Base-by-base conservation (phyloP, 92 coral and sea anemone genomes). In the Palythoa heliodiscus region DNA sequence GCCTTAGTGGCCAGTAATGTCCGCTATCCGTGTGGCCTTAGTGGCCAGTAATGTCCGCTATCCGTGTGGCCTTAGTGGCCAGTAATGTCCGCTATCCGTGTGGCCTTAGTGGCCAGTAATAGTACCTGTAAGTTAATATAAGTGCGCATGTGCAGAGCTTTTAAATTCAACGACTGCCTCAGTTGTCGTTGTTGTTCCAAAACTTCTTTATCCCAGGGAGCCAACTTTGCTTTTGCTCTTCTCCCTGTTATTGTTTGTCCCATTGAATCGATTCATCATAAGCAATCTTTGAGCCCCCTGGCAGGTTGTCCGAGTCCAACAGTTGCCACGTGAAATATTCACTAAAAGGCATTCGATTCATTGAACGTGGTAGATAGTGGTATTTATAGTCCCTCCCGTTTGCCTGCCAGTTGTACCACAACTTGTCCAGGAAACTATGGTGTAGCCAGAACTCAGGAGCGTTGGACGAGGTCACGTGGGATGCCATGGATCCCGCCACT, bases 391-490 rank as follows among this genome's bases (percentile, higher is more conserved):
- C 66, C 15, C 79, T 73, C 0, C 93, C 88, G 73, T 76, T 84
- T 17, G 73, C 48, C 85, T 95, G 98, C 94, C 92, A 94, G 76
- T 87, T 83, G 76, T 86, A 66, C 98, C 98, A 95, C 38, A 95
- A 83, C 69, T 92, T 95, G 86, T 95, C 98, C 17, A 95, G 75
- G 76, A 95, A 95, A 70, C 93, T 78, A 69, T 95, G 98, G 58
- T 95, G 98, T 10, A 95, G 88, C 86, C 86, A 86, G 75, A 95
- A 92, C 89, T 95, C 98, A 0, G 98, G 98, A 13, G 98, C 88
- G 57, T 87, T 89, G 5, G 95, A 86, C 25, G 97, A 75, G 7
- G 93, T 75, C 37, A 52, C 58, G 83, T 91, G 91, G 77, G 68
- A 82, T 20, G 83, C 82, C 97, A 93, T 91, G 17, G 85, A 58